phyloP scores from a whole-genome alignment of 2,888 invertebrate genomes.

The Ornithoptera priamus region DNA sequence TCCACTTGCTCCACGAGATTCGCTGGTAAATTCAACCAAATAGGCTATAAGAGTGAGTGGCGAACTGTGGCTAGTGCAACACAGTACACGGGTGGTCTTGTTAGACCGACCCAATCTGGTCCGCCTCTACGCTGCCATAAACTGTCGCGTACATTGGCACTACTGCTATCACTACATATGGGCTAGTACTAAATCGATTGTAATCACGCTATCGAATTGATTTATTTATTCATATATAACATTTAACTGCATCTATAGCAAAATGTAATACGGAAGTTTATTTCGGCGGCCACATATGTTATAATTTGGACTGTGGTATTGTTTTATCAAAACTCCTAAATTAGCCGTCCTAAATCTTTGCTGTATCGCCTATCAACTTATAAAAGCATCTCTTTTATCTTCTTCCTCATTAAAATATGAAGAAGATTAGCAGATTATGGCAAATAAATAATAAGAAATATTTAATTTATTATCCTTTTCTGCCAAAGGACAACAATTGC shows the following conservation, averaged over 20 bases:
- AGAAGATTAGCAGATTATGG: no score
- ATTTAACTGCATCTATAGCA: not conserved
- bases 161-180: slow-evolving; percentile 5
- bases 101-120: slow-evolving; percentile 62
- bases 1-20: slow-evolving; percentile 44
- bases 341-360: no score
- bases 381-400: no score
- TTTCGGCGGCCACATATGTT: no score
- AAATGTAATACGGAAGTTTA: no score
- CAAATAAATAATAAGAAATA: no score
- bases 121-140: slow-evolving; percentile 47
- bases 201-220: slow-evolving; percentile 3
- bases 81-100: slow-evolving; percentile 59
- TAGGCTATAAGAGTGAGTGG: slow-evolving; percentile 60
- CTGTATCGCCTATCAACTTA: no score
- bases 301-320: no score
- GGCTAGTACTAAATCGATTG: slow-evolving; percentile 12
- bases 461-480: no score
- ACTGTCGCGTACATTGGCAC: slow-evolving; percentile 40
- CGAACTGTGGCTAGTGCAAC: slow-evolving; percentile 54
- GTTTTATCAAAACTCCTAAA: no score
- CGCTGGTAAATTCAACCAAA: slow-evolving; percentile 66
- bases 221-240: slow-evolving; percentile 16
- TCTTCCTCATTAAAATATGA: no score
- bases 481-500: no score